Conservation (phyloP, 2,888 invertebrate species). For the Laothoe populi region DNA sequence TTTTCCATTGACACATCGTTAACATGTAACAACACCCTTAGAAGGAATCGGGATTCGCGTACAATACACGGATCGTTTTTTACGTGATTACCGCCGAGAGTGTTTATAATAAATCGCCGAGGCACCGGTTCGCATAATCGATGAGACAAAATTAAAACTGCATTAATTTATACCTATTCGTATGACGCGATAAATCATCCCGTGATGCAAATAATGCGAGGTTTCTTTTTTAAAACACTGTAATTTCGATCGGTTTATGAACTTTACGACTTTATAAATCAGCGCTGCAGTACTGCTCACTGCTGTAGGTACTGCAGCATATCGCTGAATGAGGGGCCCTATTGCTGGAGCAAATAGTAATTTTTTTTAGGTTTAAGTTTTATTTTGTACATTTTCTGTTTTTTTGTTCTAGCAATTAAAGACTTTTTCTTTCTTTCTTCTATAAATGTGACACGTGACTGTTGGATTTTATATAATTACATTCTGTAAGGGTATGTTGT, state of each 20-base stretch:
- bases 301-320: too few species aligned
- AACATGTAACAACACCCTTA: slow-evolving; percentile 29
- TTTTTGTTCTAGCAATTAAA: too few species aligned
- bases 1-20: neutral
- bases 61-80: slow-evolving; percentile 35
- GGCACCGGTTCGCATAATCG: slow-evolving; percentile 24
- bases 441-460: slow-evolving; percentile 17
- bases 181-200: slow-evolving; percentile 37
- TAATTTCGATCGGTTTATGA: slow-evolving; percentile 22
- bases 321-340: too few species aligned
- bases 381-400: too few species aligned
- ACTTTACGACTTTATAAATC: slow-evolving; percentile 24
- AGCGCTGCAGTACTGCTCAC: too few species aligned
- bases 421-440: too few species aligned
- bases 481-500: neutral
- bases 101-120: slow-evolving; percentile 32
- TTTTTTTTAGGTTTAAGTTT: too few species aligned
- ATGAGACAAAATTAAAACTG: slow-evolving; percentile 38
- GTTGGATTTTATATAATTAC: slow-evolving; percentile 9
- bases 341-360: too few species aligned
- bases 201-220: slow-evolving; percentile 28
- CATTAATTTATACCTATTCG: slow-evolving; percentile 39
- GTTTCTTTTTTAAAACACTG: slow-evolving; percentile 18
- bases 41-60: slow-evolving; percentile 45
- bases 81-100: slow-evolving; percentile 31